Base-by-base conservation (phyloP, 2,888 invertebrate genomes). In the Ophioninae sp. region DNA sequence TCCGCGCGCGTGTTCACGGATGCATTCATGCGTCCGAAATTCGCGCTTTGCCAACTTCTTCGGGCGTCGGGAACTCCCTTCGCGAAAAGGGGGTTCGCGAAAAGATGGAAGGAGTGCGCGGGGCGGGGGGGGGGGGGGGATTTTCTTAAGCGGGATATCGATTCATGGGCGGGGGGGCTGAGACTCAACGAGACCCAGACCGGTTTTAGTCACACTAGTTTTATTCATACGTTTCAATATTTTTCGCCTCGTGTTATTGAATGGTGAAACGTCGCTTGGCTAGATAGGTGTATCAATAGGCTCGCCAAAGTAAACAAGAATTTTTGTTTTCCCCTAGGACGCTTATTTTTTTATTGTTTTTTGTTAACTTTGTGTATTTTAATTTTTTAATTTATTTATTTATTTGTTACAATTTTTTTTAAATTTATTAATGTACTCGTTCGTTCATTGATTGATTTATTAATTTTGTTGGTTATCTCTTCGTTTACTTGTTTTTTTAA, bases 1-100 rank as follows among this genome's bases (percentile, higher is more conserved):
- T 79, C 69, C 44, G 62, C 59, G 62, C 67, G 62, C 67, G 79
- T 81, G 79, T 78, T 79, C 81, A 78, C 79, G 78, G 79, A 84
- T 82, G 86, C 88, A 87, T 86, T 86, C 88, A 88, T 89, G 89
- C 89, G 88, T 89, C 86, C 82, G 86, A 88, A 88, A 89, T 86
- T 86, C 85, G 87, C 85, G 86, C 76, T 77, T 70, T 72, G 65
- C 65, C 72, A 72, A 67, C n/a, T 21, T 44, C 75, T 69, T 50
- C 50, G 17, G n/a, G 41, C 64, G 61, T 72, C 50, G 44, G 72
- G 65, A 81, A 59, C 8, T 59, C 67, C 67, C 69, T 61, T 56
- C 68, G 86, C 76, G 81, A 83, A 83, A 86, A 79, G 75, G 85
- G 50, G 6, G 13, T 5, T 13, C 5, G 13, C 10, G 10, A 44